Conservation (phyloP, 2,888 invertebrate genomes). For the Rotaria sp. region DNA sequence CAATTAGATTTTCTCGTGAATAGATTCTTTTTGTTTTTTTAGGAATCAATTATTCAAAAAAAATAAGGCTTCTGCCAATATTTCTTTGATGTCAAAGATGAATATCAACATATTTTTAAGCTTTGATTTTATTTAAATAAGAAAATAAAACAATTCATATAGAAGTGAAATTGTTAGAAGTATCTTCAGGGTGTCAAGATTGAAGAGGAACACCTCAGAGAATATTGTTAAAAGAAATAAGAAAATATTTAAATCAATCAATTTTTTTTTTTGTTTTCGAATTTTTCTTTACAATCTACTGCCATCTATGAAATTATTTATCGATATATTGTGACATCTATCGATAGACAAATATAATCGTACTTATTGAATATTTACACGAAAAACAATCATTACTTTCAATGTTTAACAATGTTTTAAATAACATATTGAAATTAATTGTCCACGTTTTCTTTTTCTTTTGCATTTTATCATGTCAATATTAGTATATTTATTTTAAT, state of each 20-base stretch:
- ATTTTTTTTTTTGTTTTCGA: too few species aligned
- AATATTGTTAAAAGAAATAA: too few species aligned
- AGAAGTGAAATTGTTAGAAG: neutral
- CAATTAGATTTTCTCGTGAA: neutral
- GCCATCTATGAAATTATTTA: neutral
- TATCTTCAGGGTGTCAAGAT: too few species aligned
- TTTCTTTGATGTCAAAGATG: neutral
- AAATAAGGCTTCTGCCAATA: neutral
- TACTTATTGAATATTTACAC: neutral
- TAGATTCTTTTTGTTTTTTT: neutral
- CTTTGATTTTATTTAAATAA: neutral
- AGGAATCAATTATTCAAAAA: neutral
- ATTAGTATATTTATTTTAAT: neutral
- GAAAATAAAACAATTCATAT: neutral
- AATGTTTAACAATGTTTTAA: neutral
- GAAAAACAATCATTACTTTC: neutral
- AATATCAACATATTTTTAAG: neutral
- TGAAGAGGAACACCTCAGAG: too few species aligned
- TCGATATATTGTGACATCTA: neutral
- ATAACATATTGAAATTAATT: neutral
- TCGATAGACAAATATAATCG: neutral
- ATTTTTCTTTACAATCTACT: neutral
- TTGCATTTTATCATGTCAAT: neutral
- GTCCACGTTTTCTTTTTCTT: neutral
- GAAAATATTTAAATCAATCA: neutral